Conservation (phyloP, 2,888 invertebrate species). For the Archaeoteleia sp. region DNA sequence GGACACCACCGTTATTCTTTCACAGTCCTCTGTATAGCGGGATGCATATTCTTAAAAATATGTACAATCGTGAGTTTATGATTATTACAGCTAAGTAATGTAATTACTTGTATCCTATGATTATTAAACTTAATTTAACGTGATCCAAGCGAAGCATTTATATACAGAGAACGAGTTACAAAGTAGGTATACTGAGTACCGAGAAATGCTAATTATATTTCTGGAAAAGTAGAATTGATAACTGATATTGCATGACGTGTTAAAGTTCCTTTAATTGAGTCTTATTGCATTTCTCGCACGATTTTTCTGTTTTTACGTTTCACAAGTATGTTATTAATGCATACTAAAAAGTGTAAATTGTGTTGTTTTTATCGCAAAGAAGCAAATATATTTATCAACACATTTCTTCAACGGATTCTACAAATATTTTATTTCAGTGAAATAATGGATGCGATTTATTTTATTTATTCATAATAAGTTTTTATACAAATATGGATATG, state of each 20-base stretch:
- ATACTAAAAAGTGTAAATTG: too few relatives aligned
- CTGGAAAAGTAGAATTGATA: conserved; percentile 20
- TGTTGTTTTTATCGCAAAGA: too few relatives aligned
- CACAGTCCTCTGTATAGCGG: conserved; percentile 2
- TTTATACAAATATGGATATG: too few relatives aligned
- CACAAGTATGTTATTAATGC: conserved; percentile 1
- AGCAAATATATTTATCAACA: too few relatives aligned
- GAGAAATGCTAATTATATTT: conserved; percentile 19
- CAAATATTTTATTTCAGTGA: too few relatives aligned
- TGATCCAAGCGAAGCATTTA: conserved; percentile 18
- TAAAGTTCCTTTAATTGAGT: conserved; percentile 24
- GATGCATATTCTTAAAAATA: conserved; percentile 15
- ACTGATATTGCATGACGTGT: conserved; percentile 17
- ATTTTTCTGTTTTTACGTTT: neutral
- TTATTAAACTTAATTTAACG: conserved; percentile 10
- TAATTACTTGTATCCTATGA: conserved; percentile 27
- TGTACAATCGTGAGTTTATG: conserved; percentile 24
- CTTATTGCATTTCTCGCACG: conserved; percentile 1
- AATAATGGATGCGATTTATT: too few relatives aligned
- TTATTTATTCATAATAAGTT: too few relatives aligned
- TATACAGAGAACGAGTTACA: conserved; percentile 10
- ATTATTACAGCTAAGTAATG: conserved; percentile 24
- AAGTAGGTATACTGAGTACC: conserved; percentile 5
- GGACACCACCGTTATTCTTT: conserved; percentile 13
- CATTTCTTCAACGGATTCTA: too few relatives aligned